Evolutionary conservation across 2,797 vertebrate genomes (phyloP), one percentile per base, ranked within the genome.

Genomic region (Intellagama lesueurii): DNA sequence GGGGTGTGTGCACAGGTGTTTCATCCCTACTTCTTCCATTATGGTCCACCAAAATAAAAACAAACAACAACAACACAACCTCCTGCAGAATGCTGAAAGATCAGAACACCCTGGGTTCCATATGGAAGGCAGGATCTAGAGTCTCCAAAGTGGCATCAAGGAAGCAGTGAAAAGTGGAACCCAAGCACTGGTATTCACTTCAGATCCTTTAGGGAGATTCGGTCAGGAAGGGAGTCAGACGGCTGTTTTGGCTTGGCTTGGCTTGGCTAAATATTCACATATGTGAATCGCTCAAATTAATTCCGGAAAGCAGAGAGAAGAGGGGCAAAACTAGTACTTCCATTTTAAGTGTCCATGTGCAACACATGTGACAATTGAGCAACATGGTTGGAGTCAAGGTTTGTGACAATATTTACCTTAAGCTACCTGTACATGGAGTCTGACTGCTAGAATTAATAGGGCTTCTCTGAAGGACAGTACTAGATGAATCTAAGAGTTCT

Each of bases 261-360:
- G 81, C 87, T 60, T 92, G 88, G 72, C 89, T 87, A 92, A 94
- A 94, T 91, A 94, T 90, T 93, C 89, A 91, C 88, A 91, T 89
- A 93, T 89, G 81, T 56, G 91, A 93, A 93, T 87, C 56, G 91
- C 88, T 94, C 90, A 94, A 94, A 94, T 94, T 82, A 93, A 87
- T 85, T 56, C 88, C 87, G 92, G 52, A 92, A 80, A 72, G 91
- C 0, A 1, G 91, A 91, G 92, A 92, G 44, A 1, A 40, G 70
- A 81, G 93, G 88, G 92, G 81, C 88, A 89, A 94, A 95, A 88
- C 83, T 84, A 90, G 44, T 0, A 0, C 80, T 75, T 87, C 12
- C 88, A 87, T 94, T 86, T 90, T 12, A 91, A 94, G 88, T 44
- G 73, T 81, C 90, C 75, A 89, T 73, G 89, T 88, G 83, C 69